Base-by-base conservation (phyloP, 2,113 vertebrate genomes). In the Myocastor coypus region DNA sequence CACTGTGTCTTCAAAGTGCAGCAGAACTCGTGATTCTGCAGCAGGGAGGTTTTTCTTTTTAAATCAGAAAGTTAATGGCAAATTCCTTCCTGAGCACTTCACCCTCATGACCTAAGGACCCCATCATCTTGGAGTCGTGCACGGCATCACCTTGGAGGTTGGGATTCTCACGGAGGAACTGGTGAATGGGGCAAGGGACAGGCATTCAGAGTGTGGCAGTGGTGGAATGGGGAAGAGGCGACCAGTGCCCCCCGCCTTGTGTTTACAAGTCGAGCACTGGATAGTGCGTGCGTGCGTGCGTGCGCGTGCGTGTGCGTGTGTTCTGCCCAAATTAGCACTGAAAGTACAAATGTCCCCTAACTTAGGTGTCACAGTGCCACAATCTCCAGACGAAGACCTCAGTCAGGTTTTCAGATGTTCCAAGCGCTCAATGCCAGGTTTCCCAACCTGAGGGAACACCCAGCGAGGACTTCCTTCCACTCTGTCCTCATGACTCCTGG, bases 341-440 rank as follows among this genome's bases (percentile, higher is more conserved):
- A 46, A 89, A 90, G 87, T 6, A 92, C 26, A 87, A 89, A 87
- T 24, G 20, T 81, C 81, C 85, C 42, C 66, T 82, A 92, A 32
- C 26, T 78, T 71, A 84, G 71, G 24, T 85, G 69, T 81, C 52
- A 32, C 9, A 3, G 82, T 75, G 91, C 64, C 93, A 94, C 90
- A 93, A 88, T 71, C 83, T 75, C 42, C 85, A 94, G 85, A 64
- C 91, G 88, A 96, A 87, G 82, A 95, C 85, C 77, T 87, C 71
- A 71, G 1, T 92, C 34, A 73, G 20, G 55, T 82, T 64, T 96
- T 28, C 91, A 96, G 95, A 90, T 96, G 82, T 90, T 97, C 61
- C 69, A 95, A 75, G 89, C 32, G n/a, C 28, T 69, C 34, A 83
- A 50, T 82, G 83, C 71, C 89, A 94, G 87, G 96, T 78, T 83